Percentiles rank a stretch among this genome's conserved stretches.
These are phyloP conservation scores for Anarhynchus alexandrinus DNA, from an alignment of 2,113 vertebrate genomes.

Conservation along the genomic window DNA sequence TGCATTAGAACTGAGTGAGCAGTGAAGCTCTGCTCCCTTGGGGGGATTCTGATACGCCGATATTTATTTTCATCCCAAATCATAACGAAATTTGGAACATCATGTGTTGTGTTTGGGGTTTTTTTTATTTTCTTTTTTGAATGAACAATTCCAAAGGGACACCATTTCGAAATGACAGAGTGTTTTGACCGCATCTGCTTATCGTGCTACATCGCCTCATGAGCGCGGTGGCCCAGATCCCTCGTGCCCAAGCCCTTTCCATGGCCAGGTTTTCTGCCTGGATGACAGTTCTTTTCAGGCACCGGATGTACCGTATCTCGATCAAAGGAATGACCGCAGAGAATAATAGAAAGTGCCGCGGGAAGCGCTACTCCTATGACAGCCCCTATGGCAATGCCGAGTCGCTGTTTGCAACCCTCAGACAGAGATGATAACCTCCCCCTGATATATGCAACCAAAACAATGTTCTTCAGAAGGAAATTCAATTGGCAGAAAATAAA, in stretches of 20 bases:
- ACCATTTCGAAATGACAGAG: not conserved
- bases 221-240: rapidly evolving
- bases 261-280: not conserved
- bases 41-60: not conserved
- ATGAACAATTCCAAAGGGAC: not conserved
- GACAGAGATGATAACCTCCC: not conserved
- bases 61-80: not conserved
- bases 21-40: not conserved
- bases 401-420: not conserved
- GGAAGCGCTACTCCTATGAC: not conserved
- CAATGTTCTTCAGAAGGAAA: not conserved
- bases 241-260: not conserved
- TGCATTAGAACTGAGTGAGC: not conserved
- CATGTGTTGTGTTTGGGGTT: not conserved
- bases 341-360: not conserved
- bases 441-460: not conserved
- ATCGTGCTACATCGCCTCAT: not conserved
- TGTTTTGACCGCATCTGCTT: not conserved
- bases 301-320: rapidly evolving
- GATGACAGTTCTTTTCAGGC: not conserved
- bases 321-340: not conserved
- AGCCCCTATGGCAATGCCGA: not conserved
- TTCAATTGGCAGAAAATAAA: not conserved
- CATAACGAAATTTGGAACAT: not conserved
- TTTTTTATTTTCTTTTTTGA: not conserved